phyloP scores from a whole-genome alignment of 1,140 invertebrate species.

The fruit fly (Drosophila melanogaster) region DNA sequence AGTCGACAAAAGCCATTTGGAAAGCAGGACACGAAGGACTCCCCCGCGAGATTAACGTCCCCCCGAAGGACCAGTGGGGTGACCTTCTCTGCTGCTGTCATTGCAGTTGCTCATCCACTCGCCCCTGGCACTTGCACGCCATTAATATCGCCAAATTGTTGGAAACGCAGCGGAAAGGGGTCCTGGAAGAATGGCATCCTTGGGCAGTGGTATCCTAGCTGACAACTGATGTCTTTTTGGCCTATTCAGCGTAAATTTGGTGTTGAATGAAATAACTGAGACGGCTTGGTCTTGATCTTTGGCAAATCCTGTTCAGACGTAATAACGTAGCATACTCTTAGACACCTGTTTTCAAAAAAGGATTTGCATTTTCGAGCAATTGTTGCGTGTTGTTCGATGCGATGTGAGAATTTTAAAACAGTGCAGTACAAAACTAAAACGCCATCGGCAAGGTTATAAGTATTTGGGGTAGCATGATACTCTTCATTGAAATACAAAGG shows the following conservation, averaged over 20 bases:
- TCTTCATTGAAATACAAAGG: slow-evolving; percentile 32
- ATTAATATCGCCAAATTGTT: slow-evolving; percentile 60
- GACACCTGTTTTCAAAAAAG: background rate
- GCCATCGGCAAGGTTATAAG: background rate
- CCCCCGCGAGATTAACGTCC: slow-evolving; percentile 21
- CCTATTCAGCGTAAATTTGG: background rate
- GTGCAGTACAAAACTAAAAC: background rate
- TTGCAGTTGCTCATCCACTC: slow-evolving; percentile 15
- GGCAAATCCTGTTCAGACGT: no score
- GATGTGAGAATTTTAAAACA: background rate
- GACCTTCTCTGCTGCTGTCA: slow-evolving; percentile 57
- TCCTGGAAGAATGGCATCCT: no score
- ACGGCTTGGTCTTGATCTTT: no score
- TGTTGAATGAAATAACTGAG: no score
- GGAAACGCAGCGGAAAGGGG: background rate
- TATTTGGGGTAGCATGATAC: slow-evolving; percentile 29
- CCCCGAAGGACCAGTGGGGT: slow-evolving; percentile 13
- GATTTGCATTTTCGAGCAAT: background rate
- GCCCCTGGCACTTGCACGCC: slow-evolving; percentile 41
- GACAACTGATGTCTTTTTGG: background rate
- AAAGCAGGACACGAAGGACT: background rate
- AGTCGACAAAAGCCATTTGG: background rate
- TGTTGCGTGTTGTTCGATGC: background rate
- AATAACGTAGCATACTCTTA: background rate
- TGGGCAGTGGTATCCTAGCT: background rate